Conservation (phyloP, 2,888 invertebrate genomes). For the Acrocyrtus sp. region DNA sequence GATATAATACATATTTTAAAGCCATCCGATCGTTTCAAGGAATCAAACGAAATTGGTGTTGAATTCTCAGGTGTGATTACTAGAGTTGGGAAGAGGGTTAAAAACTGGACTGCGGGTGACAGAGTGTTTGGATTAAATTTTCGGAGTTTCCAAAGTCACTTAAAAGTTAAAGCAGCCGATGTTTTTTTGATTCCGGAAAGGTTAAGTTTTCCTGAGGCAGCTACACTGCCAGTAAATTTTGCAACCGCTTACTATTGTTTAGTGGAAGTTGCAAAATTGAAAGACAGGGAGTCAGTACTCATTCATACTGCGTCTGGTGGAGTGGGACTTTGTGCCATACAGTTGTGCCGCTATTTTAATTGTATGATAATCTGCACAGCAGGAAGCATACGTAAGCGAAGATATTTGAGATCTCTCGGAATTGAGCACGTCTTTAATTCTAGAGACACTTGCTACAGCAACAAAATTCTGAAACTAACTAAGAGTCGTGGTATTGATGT, state of each 20-base stretch:
- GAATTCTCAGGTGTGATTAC: slow-evolving; percentile 19
- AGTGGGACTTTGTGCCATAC: slow-evolving; percentile 11
- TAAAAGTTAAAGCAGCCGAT: neutral
- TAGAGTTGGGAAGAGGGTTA: neutral
- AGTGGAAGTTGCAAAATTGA: neutral
- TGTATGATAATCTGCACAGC: slow-evolving; percentile 10
- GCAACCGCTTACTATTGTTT: neutral
- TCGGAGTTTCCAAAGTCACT: neutral
- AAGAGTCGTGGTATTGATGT: slow-evolving; percentile 6
- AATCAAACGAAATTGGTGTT: neutral
- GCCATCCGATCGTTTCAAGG: slow-evolving; percentile 1
- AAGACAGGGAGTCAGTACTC: slow-evolving; percentile 13
- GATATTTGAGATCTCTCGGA: slow-evolving; percentile 3
- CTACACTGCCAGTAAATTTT: slow-evolving; percentile 1
- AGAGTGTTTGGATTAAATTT: slow-evolving; percentile 6
- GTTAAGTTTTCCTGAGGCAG: neutral
- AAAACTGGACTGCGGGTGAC: neutral
- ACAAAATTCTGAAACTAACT: slow-evolving; percentile 1
- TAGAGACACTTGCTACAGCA: neutral
- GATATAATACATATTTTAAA: neutral
- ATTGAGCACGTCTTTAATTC: slow-evolving; percentile 34
- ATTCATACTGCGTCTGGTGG: slow-evolving; percentile 25
- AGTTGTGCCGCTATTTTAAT: neutral
- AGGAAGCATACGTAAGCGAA: neutral
- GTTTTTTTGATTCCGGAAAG: neutral